These are phyloP conservation scores for Notechis scutatus DNA, from an alignment of 2,113 vertebrate species.

Conservation along the genomic window DNA sequence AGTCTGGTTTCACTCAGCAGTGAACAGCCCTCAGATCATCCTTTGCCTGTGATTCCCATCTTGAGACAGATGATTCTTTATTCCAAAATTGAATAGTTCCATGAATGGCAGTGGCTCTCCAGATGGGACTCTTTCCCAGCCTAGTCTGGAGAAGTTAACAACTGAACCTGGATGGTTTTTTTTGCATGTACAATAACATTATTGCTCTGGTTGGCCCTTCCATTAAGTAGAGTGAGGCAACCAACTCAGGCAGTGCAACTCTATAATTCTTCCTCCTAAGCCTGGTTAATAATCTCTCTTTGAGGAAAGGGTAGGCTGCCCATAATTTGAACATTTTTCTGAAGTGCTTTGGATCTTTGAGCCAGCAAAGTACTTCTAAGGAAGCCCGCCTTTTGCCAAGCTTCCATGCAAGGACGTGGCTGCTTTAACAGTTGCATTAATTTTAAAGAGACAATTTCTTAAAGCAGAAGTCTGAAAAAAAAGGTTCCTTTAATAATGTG, in stretches of 20 bases:
- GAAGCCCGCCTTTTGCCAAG: not conserved
- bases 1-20: constrained; percentile 55
- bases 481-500: not conserved
- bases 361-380: not conserved
- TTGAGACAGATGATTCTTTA: constrained; percentile 47
- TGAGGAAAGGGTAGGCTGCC: not conserved
- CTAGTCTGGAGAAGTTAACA: not conserved
- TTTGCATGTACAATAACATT: not conserved
- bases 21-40: constrained; percentile 50
- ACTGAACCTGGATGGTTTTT: not conserved
- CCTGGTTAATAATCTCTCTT: not conserved
- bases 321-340: not conserved
- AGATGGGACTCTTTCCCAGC: not conserved
- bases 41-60: constrained; percentile 51
- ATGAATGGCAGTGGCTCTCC: not conserved
- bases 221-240: not conserved
- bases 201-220: not conserved
- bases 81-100: not conserved
- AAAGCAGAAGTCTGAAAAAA: not conserved
- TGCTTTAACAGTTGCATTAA: not conserved
- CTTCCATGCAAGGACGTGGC: not conserved
- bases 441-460: not conserved
- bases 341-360: not conserved
- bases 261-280: not conserved
- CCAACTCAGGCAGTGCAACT: not conserved